These are phyloP conservation scores for Thelohanellus kitauei DNA, from an alignment of 30 jellyfish, hydroid and myxozoan genomes.

Conservation along the genomic window DNA sequence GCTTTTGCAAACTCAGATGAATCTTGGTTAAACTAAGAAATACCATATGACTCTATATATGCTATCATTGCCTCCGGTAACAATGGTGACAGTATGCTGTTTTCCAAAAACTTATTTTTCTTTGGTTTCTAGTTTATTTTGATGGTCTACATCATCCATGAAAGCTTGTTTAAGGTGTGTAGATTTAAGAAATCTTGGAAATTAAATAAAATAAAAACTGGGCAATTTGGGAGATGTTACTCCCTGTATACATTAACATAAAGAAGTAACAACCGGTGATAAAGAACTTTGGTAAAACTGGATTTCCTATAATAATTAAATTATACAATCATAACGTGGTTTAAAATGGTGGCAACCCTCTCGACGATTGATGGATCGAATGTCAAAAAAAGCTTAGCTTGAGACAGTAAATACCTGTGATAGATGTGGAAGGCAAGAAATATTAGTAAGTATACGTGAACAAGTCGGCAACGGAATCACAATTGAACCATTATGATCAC, in stretches of 20 bases:
- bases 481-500: constrained; percentile 87
- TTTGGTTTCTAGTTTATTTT: too few relatives aligned
- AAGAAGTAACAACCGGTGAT: constrained; percentile 64
- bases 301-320: too few relatives aligned
- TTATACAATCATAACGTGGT: constrained; percentile 29
- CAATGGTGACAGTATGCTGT: constrained; percentile 38
- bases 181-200: constrained; percentile 1
- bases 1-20: constrained; percentile 48
- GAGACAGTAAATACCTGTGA: constrained; percentile 21
- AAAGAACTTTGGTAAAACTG: constrained; percentile 58
- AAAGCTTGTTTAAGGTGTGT: constrained; percentile 1
- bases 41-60: constrained; percentile 57
- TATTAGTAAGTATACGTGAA: constrained; percentile 65
- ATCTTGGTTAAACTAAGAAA: constrained; percentile 7
- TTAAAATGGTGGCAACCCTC: constrained; percentile 32
- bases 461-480: constrained; percentile 85
- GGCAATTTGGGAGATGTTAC: background rate
- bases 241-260: constrained; percentile 56
- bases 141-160: background rate
- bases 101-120: constrained; percentile 20
- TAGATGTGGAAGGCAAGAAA: constrained; percentile 77
- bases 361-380: constrained; percentile 74
- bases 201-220: background rate
- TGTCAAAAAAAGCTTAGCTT: constrained; percentile 17
- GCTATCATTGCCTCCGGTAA: constrained; percentile 85